Evolutionary conservation across 1,140 invertebrate genomes (phyloP).

Genomic region (Octopus sinensis): DNA sequence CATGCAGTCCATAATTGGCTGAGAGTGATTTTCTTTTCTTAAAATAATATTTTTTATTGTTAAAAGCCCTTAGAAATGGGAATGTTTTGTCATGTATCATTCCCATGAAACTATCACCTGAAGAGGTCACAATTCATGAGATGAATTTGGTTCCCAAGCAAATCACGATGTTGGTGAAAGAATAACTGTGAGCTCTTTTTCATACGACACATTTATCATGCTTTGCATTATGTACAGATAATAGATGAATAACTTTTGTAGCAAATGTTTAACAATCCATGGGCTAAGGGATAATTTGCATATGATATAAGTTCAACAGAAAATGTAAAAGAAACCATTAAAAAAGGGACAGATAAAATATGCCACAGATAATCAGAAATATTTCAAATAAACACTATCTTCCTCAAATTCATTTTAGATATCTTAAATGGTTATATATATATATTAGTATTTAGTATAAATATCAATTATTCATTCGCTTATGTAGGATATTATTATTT

Average conservation of each 20-base stretch:
- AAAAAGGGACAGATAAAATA: no score
- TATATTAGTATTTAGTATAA: no score
- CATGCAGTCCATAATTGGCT: neutral
- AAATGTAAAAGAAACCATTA: no score
- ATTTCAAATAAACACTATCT: no score
- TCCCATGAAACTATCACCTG: neutral
- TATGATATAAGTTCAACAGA: no score
- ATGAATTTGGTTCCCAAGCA: neutral
- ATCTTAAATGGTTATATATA: no score
- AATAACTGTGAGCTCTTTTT: neutral
- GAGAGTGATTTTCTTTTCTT: neutral
- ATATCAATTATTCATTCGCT: no score
- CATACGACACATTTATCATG: neutral
- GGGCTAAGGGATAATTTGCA: no score
- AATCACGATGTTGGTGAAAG: neutral
- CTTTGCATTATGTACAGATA: constrained; percentile 8
- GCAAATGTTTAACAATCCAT: no score
- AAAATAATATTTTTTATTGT: neutral
- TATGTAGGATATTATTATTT: no score
- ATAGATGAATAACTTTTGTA: neutral
- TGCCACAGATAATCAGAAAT: no score
- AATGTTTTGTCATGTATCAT: neutral
- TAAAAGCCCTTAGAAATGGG: neutral
- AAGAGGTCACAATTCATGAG: constrained; percentile 5
- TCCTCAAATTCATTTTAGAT: no score